These are phyloP conservation scores for Aviceda subcristata DNA, from an alignment of 2,113 vertebrate species.

Conservation along the genomic window DNA sequence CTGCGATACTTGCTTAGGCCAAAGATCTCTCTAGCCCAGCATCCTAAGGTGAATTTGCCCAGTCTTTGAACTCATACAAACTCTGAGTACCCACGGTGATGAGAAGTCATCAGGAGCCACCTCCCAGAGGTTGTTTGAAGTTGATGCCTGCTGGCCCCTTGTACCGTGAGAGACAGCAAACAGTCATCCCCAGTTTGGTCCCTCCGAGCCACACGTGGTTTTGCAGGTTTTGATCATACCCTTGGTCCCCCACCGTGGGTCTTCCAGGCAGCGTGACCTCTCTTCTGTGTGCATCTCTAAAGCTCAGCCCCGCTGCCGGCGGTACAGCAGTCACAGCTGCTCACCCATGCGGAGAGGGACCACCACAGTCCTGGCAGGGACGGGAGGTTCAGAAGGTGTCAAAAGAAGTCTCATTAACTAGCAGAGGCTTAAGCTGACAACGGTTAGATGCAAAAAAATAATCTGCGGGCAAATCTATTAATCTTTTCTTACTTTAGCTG, in stretches of 20 bases:
- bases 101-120: neutral
- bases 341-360: neutral
- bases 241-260: neutral
- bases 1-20: neutral
- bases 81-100: neutral
- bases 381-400: neutral
- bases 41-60: neutral
- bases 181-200: neutral
- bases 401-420: neutral
- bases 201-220: neutral
- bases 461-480: neutral
- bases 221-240: conserved; percentile 1
- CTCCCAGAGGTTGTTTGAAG: neutral
- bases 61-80: neutral
- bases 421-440: neutral
- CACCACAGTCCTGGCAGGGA: neutral
- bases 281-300: neutral
- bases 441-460: neutral
- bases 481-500: neutral
- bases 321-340: neutral
- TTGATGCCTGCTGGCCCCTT: neutral
- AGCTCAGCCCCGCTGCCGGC: neutral
- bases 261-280: neutral
- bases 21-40: neutral
- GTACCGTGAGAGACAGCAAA: neutral